These are phyloP conservation scores for Popillia japonica DNA, from an alignment of 1,140 invertebrate genomes.

Conservation along the genomic window DNA sequence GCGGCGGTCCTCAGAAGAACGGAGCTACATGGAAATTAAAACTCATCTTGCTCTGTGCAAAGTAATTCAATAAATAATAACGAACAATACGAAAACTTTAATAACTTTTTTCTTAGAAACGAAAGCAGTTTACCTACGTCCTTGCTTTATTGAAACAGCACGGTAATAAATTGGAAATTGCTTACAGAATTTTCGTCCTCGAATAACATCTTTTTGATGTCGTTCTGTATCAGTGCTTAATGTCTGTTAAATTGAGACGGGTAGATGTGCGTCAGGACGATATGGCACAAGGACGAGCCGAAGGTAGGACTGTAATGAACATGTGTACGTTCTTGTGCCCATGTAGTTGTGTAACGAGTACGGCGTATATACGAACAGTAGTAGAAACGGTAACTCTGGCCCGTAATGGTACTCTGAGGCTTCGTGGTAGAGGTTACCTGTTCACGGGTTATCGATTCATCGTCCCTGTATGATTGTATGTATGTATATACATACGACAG, in stretches of 20 bases:
- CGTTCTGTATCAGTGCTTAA: not conserved
- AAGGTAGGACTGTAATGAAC: not conserved
- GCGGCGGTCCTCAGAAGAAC: too few species aligned
- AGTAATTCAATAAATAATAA: too few species aligned
- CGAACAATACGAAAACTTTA: too few species aligned
- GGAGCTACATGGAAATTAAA: too few species aligned
- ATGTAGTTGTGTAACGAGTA: not conserved
- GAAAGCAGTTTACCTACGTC: not conserved
- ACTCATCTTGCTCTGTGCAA: too few species aligned
- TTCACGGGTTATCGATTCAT: slow-evolving; percentile 7
- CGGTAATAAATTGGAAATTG: not conserved
- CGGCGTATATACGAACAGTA: not conserved
- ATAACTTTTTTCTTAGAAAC: not conserved
- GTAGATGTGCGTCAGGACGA: not conserved
- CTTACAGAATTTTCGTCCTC: not conserved
- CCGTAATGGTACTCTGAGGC: not conserved
- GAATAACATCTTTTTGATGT: slow-evolving; percentile 2
- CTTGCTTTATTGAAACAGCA: not conserved
- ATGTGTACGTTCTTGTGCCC: not conserved
- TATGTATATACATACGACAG: too few species aligned
- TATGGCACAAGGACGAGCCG: not conserved
- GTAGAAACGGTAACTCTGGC: not conserved
- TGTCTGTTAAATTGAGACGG: not conserved
- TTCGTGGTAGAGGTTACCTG: not conserved
- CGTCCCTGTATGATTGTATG: not conserved